phyloP scores from a whole-genome alignment of 2,888 invertebrate genomes.

The Strigamia transsilvanica region DNA sequence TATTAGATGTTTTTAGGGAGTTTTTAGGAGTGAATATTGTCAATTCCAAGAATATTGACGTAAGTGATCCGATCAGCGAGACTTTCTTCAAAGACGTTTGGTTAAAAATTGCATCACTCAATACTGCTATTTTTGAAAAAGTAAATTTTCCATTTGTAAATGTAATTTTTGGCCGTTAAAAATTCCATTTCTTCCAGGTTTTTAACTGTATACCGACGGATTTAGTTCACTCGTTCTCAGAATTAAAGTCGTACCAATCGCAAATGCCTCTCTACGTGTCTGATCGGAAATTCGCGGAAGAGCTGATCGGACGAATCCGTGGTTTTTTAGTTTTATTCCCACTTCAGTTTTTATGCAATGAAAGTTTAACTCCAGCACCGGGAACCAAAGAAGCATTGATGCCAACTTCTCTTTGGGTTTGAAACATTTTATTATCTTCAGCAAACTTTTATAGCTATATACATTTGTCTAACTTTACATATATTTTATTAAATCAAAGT shows the following conservation, averaged over 20 bases:
- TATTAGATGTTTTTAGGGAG: slow-evolving; percentile 69
- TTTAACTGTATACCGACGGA: slow-evolving; percentile 92
- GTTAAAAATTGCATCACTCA: slow-evolving; percentile 79
- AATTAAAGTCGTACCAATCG: slow-evolving; percentile 79
- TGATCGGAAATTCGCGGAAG: slow-evolving; percentile 74
- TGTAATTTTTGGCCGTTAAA: not conserved
- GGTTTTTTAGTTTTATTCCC: slow-evolving; percentile 85
- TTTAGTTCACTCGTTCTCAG: slow-evolving; percentile 78
- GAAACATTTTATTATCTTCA: slow-evolving; percentile 57
- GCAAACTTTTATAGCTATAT: not conserved
- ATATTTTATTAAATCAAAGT: not conserved
- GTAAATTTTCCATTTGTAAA: slow-evolving; percentile 62
- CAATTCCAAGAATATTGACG: slow-evolving; percentile 66
- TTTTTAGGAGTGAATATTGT: slow-evolving; percentile 80
- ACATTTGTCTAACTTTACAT: not conserved
- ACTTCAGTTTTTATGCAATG: slow-evolving; percentile 85
- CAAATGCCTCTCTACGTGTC: slow-evolving; percentile 75
- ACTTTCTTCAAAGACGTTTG: slow-evolving; percentile 86
- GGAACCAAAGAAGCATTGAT: slow-evolving; percentile 89
- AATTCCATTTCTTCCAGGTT: slow-evolving; percentile 68
- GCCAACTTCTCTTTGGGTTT: slow-evolving; percentile 93
- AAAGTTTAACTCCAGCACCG: slow-evolving; percentile 82
- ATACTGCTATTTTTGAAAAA: slow-evolving; percentile 90
- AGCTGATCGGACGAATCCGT: slow-evolving; percentile 75
- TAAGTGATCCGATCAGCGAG: slow-evolving; percentile 82